Percentiles rank a stretch among this genome's conserved stretches.
These are phyloP conservation scores for Sciurus carolinensis DNA, from an alignment of 2,797 vertebrate species.

Conservation along the genomic window DNA sequence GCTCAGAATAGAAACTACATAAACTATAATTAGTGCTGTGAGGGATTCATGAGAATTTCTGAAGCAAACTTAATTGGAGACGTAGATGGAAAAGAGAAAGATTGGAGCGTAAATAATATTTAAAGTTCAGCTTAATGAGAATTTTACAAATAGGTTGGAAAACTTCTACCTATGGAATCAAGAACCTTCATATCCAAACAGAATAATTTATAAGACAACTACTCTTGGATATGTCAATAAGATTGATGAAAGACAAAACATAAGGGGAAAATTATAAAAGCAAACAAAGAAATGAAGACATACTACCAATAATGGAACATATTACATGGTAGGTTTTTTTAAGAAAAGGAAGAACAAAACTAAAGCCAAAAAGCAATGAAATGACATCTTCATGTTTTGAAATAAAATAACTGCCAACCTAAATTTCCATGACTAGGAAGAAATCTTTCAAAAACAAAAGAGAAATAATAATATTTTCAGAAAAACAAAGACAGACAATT, in stretches of 20 bases:
- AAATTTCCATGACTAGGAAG: not conserved
- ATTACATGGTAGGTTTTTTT: not conserved
- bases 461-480: not conserved
- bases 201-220: not conserved
- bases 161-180: not conserved
- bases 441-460: not conserved
- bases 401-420: not conserved
- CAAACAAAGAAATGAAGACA: not conserved
- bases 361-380: not conserved
- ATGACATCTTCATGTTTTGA: not conserved
- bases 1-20: not conserved
- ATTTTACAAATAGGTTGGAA: not conserved
- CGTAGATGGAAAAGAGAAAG: not conserved
- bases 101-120: not conserved
- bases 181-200: not conserved
- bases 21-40: not conserved
- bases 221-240: not conserved
- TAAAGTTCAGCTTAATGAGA: not conserved
- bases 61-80: not conserved
- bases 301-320: accelerated
- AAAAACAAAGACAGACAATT: not conserved
- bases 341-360: not conserved
- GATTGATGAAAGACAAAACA: not conserved
- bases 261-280: not conserved
- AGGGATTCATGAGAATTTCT: not conserved